Evolutionary conservation across 92 coral and sea anemone genomes (phyloP).

Genomic region (Montipora capitata): DNA sequence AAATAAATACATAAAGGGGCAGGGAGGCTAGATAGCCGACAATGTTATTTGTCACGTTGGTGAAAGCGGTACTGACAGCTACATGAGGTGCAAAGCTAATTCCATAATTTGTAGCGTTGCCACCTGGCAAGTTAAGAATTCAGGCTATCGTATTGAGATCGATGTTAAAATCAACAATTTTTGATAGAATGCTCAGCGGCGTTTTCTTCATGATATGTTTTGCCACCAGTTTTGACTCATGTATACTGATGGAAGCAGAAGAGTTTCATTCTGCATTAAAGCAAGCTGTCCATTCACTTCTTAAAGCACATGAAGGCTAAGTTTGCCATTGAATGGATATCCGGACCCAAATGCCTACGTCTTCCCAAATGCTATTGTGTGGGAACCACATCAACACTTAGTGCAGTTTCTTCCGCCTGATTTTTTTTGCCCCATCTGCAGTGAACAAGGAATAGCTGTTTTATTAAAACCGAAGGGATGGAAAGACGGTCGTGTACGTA

Average conservation of each 20-base stretch:
- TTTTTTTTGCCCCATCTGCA: slow-evolving; percentile 27
- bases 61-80: no score
- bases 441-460: not conserved
- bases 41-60: no score
- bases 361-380: slow-evolving; percentile 48
- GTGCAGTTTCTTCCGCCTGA: slow-evolving; percentile 5
- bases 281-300: slow-evolving; percentile 6
- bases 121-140: no score
- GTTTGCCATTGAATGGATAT: not conserved
- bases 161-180: not conserved
- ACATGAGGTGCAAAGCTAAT: no score
- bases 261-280: slow-evolving; percentile 2
- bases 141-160: not conserved
- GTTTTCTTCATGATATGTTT: not conserved
- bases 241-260: not conserved
- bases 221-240: not conserved
- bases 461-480: slow-evolving; percentile 27
- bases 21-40: no score
- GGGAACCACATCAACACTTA: slow-evolving; percentile 64
- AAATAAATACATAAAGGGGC: no score
- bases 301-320: not conserved
- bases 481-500: slow-evolving; percentile 32
- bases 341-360: slow-evolving; percentile 44
- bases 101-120: no score
- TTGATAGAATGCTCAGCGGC: not conserved